Conservation (phyloP, 2,797 vertebrate species). For the Coregonus suidteri region DNA sequence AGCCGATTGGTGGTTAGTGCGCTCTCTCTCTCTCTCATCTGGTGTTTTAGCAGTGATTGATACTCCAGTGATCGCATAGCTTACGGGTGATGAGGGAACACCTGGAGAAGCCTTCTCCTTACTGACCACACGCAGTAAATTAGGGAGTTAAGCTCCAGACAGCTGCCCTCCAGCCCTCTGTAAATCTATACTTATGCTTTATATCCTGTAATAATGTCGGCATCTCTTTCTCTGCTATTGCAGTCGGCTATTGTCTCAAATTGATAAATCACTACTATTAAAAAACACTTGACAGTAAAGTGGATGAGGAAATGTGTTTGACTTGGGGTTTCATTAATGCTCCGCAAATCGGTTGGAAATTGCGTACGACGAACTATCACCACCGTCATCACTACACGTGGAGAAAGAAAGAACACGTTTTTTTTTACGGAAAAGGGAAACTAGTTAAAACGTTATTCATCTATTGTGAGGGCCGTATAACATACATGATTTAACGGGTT, state of each 20-base stretch:
- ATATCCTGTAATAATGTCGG: slow-evolving; percentile 71
- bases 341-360: background rate
- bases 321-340: background rate
- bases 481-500: slow-evolving; percentile 27
- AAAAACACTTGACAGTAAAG: slow-evolving; percentile 40
- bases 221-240: slow-evolving; percentile 56
- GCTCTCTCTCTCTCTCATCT: slow-evolving; percentile 62
- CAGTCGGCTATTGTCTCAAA: slow-evolving; percentile 63
- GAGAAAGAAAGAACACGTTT: background rate
- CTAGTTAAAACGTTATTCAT: slow-evolving; percentile 12
- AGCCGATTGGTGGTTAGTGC: slow-evolving; percentile 68
- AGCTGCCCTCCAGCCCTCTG: slow-evolving; percentile 65
- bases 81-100: slow-evolving; percentile 76
- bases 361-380: background rate
- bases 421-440: background rate
- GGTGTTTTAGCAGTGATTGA: slow-evolving; percentile 69
- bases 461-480: slow-evolving; percentile 30
- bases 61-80: slow-evolving; percentile 67
- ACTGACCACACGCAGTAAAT: slow-evolving; percentile 77
- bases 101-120: slow-evolving; percentile 72
- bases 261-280: slow-evolving; percentile 59
- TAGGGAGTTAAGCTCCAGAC: slow-evolving; percentile 67
- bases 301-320: slow-evolving; percentile 9
- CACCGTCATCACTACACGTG: background rate
- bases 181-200: slow-evolving; percentile 66